Base-by-base conservation (phyloP, 2,888 invertebrate genomes). In the Aphrophora alni region DNA sequence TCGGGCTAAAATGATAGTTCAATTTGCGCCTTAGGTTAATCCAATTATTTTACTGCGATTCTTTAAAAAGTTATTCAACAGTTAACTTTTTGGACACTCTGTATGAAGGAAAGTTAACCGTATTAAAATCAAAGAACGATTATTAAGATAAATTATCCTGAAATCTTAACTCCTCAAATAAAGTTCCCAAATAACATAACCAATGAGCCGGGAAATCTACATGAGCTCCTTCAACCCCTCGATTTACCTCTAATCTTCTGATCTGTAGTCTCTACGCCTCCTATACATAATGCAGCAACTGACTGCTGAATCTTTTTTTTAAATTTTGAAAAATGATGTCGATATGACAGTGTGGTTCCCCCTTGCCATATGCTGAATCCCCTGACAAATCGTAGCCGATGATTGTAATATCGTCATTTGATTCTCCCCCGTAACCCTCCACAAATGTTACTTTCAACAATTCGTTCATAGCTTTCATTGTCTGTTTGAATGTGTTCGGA, bases 271-370 rank as follows among this genome's bases (percentile, higher is more conserved):
- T n/a, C n/a, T n/a, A n/a, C n/a, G 78, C 38, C 68, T 17, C 79
- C n/a, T 12, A 82, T 82, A 82, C 79, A 82, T 82, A 82, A 82
- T 82, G 76, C 82, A 82, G 80, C 77, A 70, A 76, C 77, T 77
- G 38, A 79, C 33, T 21, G n/a, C 51, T 27, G 12, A 27, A 72
- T 78, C 59, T 68, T 81, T 78, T 81, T 81, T 82, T 83, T 83
- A 82, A 83, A 80, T 82, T 81, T 81, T 83, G 83, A 83, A 82
- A 83, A 83, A 83, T 83, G 83, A 83, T 78, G 74, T 75, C 78
- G 74, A 79, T 82, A 82, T 81, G 81, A 81, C 81, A 78, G 77
- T 76, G 70, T 28, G 51, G 51, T 73, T 76, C 68, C 78, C 69
- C 75, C 28, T 28, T 24, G 14, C 69, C 28, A 68, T 44, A 44